Conservation (phyloP, 2,113 vertebrate genomes). For the Cheirogaleus medius region DNA sequence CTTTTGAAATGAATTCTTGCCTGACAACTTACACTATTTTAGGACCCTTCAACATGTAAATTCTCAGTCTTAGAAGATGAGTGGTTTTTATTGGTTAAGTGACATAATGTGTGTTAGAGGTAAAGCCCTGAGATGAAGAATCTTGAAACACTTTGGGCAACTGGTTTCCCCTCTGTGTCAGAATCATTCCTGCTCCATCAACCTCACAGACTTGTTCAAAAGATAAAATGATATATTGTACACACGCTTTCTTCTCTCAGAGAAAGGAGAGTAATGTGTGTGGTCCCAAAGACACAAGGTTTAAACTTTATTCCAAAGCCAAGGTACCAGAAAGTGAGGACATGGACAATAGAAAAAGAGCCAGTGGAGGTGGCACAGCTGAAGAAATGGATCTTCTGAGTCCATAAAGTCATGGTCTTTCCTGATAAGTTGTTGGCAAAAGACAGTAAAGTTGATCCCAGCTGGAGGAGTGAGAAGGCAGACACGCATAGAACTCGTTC, state of each 20-base stretch:
- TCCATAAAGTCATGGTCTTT: constrained; percentile 69
- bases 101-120: not conserved
- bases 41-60: not conserved
- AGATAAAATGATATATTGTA: constrained; percentile 30
- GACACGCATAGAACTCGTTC: not conserved
- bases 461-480: not conserved
- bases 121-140: not conserved
- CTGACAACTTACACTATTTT: constrained; percentile 3
- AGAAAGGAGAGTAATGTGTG: not conserved
- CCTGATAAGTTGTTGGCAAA: constrained; percentile 72
- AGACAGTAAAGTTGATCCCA: constrained; percentile 29
- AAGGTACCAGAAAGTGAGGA: not conserved
- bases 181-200: not conserved
- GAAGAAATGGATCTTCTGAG: constrained; percentile 57
- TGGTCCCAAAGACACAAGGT: not conserved
- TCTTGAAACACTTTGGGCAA: constrained; percentile 14
- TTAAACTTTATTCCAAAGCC: constrained; percentile 43
- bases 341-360: not conserved
- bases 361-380: not conserved
- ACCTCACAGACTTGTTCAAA: not conserved
- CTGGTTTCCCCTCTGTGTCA: constrained; percentile 1
- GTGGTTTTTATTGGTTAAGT: not conserved
- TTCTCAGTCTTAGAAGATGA: constrained; percentile 10
- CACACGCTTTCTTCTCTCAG: not conserved
- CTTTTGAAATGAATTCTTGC: constrained; percentile 38